Percentiles rank a stretch among this genome's conserved stretches.
Conservation (phyloP, 2,113 vertebrate species). For the Cettia cetti region DNA sequence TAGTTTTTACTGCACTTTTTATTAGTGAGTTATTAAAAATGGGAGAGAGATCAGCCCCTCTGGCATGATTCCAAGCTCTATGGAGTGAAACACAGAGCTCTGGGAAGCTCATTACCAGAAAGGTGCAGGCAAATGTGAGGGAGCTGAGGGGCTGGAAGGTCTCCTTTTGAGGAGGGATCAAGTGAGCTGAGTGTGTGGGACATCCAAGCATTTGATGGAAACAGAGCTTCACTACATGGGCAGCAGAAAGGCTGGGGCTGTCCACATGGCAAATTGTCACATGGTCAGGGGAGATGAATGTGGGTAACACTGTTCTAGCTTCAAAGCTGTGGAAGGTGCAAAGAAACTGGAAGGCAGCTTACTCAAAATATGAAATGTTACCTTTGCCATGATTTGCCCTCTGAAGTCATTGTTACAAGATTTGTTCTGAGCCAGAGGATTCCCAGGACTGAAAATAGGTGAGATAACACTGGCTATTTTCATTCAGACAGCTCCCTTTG, state of each 20-base stretch:
- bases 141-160: not conserved
- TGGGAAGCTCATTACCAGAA: not conserved
- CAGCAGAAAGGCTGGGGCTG: not conserved
- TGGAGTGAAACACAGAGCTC: not conserved
- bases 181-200: not conserved
- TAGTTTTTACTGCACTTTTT: not conserved
- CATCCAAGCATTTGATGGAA: not conserved
- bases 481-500: not conserved
- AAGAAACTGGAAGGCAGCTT: not conserved
- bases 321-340: not conserved
- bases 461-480: not conserved
- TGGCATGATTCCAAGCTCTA: not conserved
- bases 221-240: not conserved
- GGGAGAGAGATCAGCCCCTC: not conserved
- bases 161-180: not conserved
- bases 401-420: not conserved
- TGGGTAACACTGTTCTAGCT: not conserved
- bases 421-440: not conserved
- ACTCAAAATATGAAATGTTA: not conserved
- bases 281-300: accelerated
- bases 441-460: not conserved
- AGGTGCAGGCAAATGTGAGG: not conserved
- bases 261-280: not conserved
- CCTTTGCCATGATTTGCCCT: not conserved
- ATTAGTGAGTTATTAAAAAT: not conserved